Evolutionary conservation across 2,797 vertebrate species (phyloP), one percentile per base, ranked within the genome.

Genomic region (Acanthurus tractus): DNA sequence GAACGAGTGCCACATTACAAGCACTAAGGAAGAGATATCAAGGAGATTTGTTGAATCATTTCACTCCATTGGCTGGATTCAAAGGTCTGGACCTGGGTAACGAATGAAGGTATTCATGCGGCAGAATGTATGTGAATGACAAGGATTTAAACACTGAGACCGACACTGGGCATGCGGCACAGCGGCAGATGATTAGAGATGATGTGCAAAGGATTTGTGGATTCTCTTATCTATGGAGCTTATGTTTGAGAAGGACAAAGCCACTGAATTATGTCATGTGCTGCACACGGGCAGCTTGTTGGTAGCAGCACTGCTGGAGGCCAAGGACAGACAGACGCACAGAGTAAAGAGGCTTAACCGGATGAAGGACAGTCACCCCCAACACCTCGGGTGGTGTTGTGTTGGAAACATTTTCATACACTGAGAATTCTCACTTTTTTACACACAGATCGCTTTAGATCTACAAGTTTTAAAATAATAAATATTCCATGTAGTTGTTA

Each of bases 201-300:
- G 75, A 71, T 76, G 79, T 65, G 68, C 15, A 53, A 74, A 73
- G 86, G 92, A 93, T 93, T 94, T 92, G 78, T 70, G 74, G 72
- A 83, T 67, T 76, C 71, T 85, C 70, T 74, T 69, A 85, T 90
- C 81, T 76, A 57, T 57, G 82, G 70, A 82, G 89, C 82, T 93
- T 90, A 93, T 29, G 67, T 71, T 81, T 64, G 63, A 85, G 84
- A 90, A 90, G 89, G 88, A 90, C 91, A 91, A 86, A 91, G 83
- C 70, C 77, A 44, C 17, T 73, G 69, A 79, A 88, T 75, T 59
- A 80, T 81, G 76, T 88, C 78, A 77, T 71, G 66, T 59, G 78
- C 69, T 76, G 71, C 76, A 74, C 63, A 62, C 67, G 20, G 63
- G 65, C 70, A 79, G 76, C 74, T 69, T 57, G 67, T 57, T 29